These are phyloP conservation scores for Asteroscopus sphinx DNA, from an alignment of 2,888 invertebrate genomes.

Conservation along the genomic window DNA sequence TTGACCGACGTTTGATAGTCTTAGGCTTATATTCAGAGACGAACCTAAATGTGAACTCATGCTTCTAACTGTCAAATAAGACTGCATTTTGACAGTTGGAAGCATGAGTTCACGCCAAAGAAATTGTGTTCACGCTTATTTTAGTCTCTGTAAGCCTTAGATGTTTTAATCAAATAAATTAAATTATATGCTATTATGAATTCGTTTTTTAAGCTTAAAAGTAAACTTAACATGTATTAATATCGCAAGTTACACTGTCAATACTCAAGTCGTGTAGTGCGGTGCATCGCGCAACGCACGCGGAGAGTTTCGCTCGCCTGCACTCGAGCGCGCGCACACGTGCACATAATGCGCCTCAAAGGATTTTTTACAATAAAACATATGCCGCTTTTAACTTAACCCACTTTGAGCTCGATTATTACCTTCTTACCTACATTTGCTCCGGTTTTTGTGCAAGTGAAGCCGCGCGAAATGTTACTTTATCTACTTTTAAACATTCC, in stretches of 20 bases:
- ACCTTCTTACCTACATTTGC: slow-evolving; percentile 90
- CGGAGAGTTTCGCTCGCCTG: slow-evolving; percentile 76
- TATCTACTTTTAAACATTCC: slow-evolving; percentile 52
- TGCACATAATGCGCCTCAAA: slow-evolving; percentile 84
- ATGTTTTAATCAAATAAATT: no score
- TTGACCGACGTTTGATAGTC: no score
- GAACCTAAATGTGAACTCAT: no score
- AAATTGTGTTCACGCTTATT: no score
- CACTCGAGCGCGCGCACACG: slow-evolving; percentile 82
- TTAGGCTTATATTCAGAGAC: no score
- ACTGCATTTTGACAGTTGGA: no score
- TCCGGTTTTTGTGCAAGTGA: slow-evolving; percentile 80
- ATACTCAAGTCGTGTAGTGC: slow-evolving; percentile 39
- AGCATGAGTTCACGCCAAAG: no score
- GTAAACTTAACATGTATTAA: neutral
- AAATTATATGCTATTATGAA: no score
- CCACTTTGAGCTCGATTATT: slow-evolving; percentile 88
- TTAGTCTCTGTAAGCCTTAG: no score
- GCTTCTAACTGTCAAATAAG: no score
- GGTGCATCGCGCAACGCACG: slow-evolving; percentile 62
- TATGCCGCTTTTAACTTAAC: slow-evolving; percentile 89
- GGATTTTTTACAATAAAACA: slow-evolving; percentile 88
- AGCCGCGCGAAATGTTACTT: slow-evolving; percentile 60
- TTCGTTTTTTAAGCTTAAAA: neutral
- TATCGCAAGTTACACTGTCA: slow-evolving; percentile 24